These are phyloP conservation scores for Peromyscus melanophrys DNA, from an alignment of 2,797 vertebrate genomes.

Conservation along the genomic window DNA sequence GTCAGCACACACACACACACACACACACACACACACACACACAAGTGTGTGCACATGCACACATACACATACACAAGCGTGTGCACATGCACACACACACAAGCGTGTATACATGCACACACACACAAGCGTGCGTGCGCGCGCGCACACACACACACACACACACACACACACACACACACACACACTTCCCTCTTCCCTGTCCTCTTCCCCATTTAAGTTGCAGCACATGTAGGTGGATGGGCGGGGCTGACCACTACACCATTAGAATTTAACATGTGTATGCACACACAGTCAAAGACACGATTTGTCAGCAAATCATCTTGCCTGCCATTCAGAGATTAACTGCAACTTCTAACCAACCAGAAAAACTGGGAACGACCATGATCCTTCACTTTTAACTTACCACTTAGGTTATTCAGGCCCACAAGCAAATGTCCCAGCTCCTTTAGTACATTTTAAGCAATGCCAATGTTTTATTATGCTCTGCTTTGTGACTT, in stretches of 20 bases:
- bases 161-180: not conserved
- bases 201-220: not conserved
- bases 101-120: not conserved
- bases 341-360: not conserved
- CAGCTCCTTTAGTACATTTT: not conserved
- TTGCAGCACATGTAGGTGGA: not conserved
- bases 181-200: not conserved
- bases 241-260: not conserved
- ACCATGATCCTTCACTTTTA: not conserved
- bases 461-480: not conserved
- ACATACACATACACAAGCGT: not conserved
- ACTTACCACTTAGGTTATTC: not conserved
- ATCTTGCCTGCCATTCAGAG: not conserved
- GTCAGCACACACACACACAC: not conserved
- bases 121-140: too few species aligned
- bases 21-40: not conserved
- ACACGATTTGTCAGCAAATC: not conserved
- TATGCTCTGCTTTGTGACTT: not conserved
- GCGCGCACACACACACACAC: not conserved
- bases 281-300: not conserved
- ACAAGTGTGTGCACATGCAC: too few species aligned
- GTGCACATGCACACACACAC: not conserved
- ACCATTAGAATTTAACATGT: not conserved
- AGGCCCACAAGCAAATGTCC: constrained; percentile 21
- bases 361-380: not conserved